Base-by-base conservation (phyloP, 2,113 vertebrate species). In the Ramphastos sulfuratus region DNA sequence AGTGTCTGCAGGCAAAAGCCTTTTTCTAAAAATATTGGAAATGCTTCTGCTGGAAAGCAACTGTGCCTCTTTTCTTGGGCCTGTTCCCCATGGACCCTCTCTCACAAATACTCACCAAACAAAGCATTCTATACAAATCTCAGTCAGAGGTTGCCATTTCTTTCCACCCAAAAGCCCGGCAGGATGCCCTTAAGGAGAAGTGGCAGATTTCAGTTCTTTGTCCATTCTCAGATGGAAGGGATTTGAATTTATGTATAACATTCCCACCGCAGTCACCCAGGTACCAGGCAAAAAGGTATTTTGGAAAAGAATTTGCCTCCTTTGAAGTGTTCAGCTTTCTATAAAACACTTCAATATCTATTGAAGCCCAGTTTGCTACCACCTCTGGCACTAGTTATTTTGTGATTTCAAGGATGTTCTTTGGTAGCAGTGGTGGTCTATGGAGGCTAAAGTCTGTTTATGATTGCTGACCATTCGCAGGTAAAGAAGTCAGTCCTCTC, bases 261-360 rank as follows among this genome's bases (percentile, higher is more conserved):
- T 56, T 80, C 31, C 60, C 72, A 74, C 28, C 2, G 2, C 73
- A 72, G 44, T 78, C 65, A 75, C n/a, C 14, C 55, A 73, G 28
- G 42, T 61, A 75, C 37, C 15, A 52, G 27, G 72, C 25, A 84
- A 86, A 91, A 88, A 58, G 44, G 54, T 78, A 88, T 81, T 88
- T 86, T 86, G 50, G 69, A 46, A 89, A 82, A 93, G 70, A 78
- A n/a, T 7, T 59, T 65, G 35, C 14, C 24, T 90, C 8, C 8
- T 90, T 86, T 89, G 50, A 95, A 72, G 58, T 58, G n/a, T 61
- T 84, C 70, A 72, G 44, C 25, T 92, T 79, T 59, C 33, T 90
- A 50, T 76, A 69, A 78, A 90, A 15, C 55, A 61, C 23, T 74
- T 81, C 56, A 69, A 30, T 66, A 21, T 39, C 83, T 67, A 67